Conservation (phyloP, 2,797 vertebrate genomes). For the Setipinna tenuifilis region DNA sequence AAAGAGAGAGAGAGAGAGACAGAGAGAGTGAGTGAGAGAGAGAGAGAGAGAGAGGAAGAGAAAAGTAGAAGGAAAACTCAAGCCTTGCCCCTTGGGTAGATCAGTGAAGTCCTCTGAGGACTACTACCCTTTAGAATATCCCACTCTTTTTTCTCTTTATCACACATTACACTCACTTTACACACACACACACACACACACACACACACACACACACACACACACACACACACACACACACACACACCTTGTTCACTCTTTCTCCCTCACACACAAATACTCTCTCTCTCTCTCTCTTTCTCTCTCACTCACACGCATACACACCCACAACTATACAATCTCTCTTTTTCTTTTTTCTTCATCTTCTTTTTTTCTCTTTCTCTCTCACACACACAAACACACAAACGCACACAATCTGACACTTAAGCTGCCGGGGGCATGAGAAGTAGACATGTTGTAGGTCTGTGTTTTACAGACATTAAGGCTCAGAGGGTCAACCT, state of each 20-base stretch:
- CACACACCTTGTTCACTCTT: background rate
- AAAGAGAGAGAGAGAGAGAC: background rate
- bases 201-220: background rate
- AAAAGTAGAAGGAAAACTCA: background rate
- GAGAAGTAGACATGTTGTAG: constrained; percentile 2
- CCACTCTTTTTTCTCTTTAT: constrained; percentile 35
- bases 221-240: constrained; percentile 2
- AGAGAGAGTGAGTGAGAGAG: background rate
- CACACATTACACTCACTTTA: constrained; percentile 12
- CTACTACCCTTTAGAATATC: constrained; percentile 62
- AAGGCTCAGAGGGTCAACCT: background rate
- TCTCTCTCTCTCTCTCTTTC: too few species aligned
- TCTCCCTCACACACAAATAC: background rate
- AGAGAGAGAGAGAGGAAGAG: background rate
- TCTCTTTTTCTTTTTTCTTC: too few species aligned
- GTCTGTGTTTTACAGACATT: constrained; percentile 12
- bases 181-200: constrained; percentile 1
- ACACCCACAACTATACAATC: too few species aligned
- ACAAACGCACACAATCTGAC: background rate
- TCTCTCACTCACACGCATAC: too few species aligned
- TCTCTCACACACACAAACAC: background rate
- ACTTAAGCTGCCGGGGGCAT: background rate
- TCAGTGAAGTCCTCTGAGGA: constrained; percentile 62
- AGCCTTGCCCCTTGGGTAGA: constrained; percentile 50
- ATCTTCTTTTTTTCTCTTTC: too few species aligned